A percentile compares a stretch with the other conserved stretches of the same genome.
These are phyloP conservation scores for Drosophila aldrichi DNA, from an alignment of 2,888 invertebrate genomes.

Conservation along the genomic window DNA sequence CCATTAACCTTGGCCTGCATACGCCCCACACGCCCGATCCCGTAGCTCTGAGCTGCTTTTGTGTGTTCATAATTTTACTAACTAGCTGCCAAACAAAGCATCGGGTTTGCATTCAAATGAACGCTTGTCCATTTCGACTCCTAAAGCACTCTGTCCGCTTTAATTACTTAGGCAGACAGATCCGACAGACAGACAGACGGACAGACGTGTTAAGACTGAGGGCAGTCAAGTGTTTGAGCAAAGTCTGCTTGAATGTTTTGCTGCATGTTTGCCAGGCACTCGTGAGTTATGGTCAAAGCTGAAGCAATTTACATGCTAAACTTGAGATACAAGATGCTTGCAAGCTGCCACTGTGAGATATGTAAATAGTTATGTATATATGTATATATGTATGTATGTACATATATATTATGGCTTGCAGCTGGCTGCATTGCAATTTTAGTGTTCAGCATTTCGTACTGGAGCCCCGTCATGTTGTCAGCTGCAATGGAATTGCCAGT, in stretches of 20 bases:
- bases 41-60: not conserved
- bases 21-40: slow-evolving; percentile 20
- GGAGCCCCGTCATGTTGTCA: slow-evolving; percentile 32
- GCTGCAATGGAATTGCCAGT: slow-evolving; percentile 32
- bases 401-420: slow-evolving; percentile 1
- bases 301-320: slow-evolving; percentile 41
- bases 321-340: slow-evolving; percentile 1
- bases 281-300: slow-evolving; percentile 43
- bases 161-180: slow-evolving; percentile 52
- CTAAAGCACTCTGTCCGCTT: slow-evolving; percentile 21
- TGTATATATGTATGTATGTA: not conserved
- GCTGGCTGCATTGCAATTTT: not conserved
- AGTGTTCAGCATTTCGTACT: slow-evolving; percentile 5
- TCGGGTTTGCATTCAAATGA: slow-evolving; percentile 24
- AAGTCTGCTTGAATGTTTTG: slow-evolving; percentile 32
- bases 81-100: slow-evolving; percentile 23
- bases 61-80: slow-evolving; percentile 23
- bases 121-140: not conserved
- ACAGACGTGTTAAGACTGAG: not conserved
- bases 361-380: not conserved
- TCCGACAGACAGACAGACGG: not conserved
- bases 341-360: not conserved
- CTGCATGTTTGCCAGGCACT: slow-evolving; percentile 43
- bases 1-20: slow-evolving; percentile 77
- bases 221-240: slow-evolving; percentile 56